Conservation (phyloP, 2,888 invertebrate species). For the Latheticus oryzae region DNA sequence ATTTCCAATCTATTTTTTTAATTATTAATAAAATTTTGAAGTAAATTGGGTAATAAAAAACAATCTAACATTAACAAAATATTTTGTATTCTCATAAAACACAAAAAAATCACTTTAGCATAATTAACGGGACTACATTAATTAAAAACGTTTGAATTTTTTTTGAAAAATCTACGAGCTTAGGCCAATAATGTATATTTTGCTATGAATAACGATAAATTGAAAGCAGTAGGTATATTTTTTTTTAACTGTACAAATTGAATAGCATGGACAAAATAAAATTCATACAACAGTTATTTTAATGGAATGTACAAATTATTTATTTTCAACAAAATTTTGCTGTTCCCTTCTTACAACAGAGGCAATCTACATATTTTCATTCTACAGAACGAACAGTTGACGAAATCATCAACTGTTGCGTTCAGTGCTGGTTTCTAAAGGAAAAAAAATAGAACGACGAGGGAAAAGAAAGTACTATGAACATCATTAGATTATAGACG, state of each 20-base stretch:
- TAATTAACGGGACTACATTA: constrained; percentile 39
- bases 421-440: constrained; percentile 43
- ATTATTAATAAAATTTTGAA: too few species aligned
- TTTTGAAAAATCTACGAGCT: constrained; percentile 44
- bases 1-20: too few species aligned
- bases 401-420: constrained; percentile 40
- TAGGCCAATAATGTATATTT: constrained; percentile 38
- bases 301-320: constrained; percentile 86
- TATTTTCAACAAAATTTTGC: constrained; percentile 70
- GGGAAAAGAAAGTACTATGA: constrained; percentile 37
- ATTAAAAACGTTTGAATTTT: constrained; percentile 21
- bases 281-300: constrained; percentile 69
- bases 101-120: constrained; percentile 38
- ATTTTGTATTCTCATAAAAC: constrained; percentile 46
- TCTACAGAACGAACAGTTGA: constrained; percentile 17
- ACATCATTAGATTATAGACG: constrained; percentile 31
- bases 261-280: constrained; percentile 64
- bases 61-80: constrained; percentile 48
- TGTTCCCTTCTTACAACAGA: constrained; percentile 70
- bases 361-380: constrained; percentile 52
- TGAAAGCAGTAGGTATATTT: constrained; percentile 36
- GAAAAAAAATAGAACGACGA: constrained; percentile 44
- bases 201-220: constrained; percentile 35
- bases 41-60: constrained; percentile 36
- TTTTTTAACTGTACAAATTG: constrained; percentile 62